Evolutionary conservation across 2,113 vertebrate species (phyloP), one percentile per base, ranked within the genome.

Genomic region (Myotis lucifugus): DNA sequence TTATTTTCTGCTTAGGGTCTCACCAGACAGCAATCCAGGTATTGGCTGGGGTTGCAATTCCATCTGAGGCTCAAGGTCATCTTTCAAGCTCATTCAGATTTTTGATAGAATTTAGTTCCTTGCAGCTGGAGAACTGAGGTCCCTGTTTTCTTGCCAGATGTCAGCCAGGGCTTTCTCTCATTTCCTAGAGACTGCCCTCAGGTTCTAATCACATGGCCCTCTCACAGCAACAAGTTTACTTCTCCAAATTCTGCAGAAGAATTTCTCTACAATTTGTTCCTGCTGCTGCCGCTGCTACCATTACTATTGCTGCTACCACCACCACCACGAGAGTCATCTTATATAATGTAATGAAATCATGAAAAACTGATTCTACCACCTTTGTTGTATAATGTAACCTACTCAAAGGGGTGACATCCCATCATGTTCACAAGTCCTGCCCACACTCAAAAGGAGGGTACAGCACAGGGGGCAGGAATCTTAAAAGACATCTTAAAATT

Each of bases 191-290:
- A 69, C 8, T 27, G 19, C n/a, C 42, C 11, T 76, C 34, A 56
- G 54, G 37, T 61, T 5, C 19, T 69, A 70, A 73, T 67, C 52
- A 83, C 8, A 40, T 48, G 37, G 11, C 37, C 37, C 8, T 90
- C 67, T 56, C 54, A 52, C 12, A 92, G 40, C 59, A 40, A 82
- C 59, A 40, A 82, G 40, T 69, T 88, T 48, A 70, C n/a, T 84
- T 93, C 64, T 90, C 32, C 19, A 70, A 64, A 94, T 64, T 81
- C 69, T 73, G 48, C 27, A 56, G 74, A n/a, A 92, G 85, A 89
- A 72, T 77, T 64, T 91, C 56, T 93, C 15, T 78, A 10, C 5
- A n/a, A 10, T 74, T 19, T 90, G 8, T 76, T 64, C 11, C 40
- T 32, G 34, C 46, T 59, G 9, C 25, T n/a, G 10, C 66, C 59